Base-by-base conservation (phyloP, 1,140 invertebrate genomes). In the Apis cerana region DNA sequence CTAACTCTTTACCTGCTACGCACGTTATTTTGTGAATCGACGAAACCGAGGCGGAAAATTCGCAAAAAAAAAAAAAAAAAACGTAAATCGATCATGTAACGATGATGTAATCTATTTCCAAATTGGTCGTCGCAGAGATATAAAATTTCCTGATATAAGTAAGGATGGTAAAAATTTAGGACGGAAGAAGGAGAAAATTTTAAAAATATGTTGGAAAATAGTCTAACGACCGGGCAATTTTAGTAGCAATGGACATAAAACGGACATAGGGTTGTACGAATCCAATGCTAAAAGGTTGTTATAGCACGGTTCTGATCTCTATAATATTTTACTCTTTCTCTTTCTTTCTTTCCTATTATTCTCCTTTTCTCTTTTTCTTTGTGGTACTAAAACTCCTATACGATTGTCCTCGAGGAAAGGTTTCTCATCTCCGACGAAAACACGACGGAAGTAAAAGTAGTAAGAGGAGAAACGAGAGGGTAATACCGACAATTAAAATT, bases 1-100 rank as follows among this genome's bases (percentile, higher is more conserved):
- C 59, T 72, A 89, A 88, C 85, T 81, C 85, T 88, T 88, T 82
- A 88, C 83, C 87, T 88, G 83, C 17, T 13, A 50, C 23, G 43
- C 23, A 10, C 56, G 27, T 21, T 65, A 21, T 1, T 8, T 7
- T 2, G 43, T 59, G 48, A 13, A 58, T 74, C 50, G 48, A 5
- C 50, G 48, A 33, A 19, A 33, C 15, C 21, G 33, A 27, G 58
- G 59, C 43, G 65, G 43, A 71, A 7, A 33, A 33, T 33, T 33
- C 33, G 33, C 4, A 5, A 43, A 7, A 43, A 43, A 43, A 43
- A 43, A 33, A 43, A 7, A 43, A 43, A 7, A 43, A 43, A 7
- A 43, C 2, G 33, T 0, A 43, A 43, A 43, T 43, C 33, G 33
- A 43, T 43, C 33, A 43, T n/a, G n/a, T n/a, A 2, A 43, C 33